phyloP scores from a whole-genome alignment of 2,113 vertebrate species.

The Cyanoramphus novaezelandiae region DNA sequence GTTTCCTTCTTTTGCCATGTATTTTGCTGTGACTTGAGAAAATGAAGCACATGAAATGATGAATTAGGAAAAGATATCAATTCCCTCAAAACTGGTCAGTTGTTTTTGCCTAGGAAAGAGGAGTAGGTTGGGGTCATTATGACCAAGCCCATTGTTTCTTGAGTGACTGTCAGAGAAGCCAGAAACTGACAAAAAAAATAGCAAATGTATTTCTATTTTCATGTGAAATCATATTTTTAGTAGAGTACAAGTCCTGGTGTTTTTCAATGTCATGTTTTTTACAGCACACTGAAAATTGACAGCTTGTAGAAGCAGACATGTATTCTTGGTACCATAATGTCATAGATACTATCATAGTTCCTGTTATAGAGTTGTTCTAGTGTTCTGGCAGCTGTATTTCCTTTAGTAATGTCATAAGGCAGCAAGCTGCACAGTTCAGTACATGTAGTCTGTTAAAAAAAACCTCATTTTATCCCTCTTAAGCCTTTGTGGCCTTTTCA shows the following conservation, averaged over 20 bases:
- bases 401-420: not conserved
- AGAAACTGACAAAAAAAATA: not conserved
- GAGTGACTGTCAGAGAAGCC: not conserved
- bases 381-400: not conserved
- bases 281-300: not conserved
- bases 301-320: not conserved
- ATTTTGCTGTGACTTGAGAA: not conserved
- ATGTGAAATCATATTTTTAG: not conserved
- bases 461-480: not conserved
- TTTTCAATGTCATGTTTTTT: not conserved
- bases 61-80: not conserved
- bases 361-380: not conserved
- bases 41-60: not conserved
- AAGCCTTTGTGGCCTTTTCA: slow-evolving; percentile 41
- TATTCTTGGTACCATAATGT: not conserved
- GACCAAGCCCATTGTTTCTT: not conserved
- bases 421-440: not conserved
- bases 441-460: not conserved
- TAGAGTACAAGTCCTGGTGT: not conserved
- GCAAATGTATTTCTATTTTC: not conserved
- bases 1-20: not conserved
- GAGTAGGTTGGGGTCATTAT: not conserved
- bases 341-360: not conserved
- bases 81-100: not conserved
- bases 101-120: not conserved